A percentile compares a stretch with the other conserved stretches of the same genome.
phyloP scores from a whole-genome alignment of 1,140 invertebrate species.

The Arion vulgaris region DNA sequence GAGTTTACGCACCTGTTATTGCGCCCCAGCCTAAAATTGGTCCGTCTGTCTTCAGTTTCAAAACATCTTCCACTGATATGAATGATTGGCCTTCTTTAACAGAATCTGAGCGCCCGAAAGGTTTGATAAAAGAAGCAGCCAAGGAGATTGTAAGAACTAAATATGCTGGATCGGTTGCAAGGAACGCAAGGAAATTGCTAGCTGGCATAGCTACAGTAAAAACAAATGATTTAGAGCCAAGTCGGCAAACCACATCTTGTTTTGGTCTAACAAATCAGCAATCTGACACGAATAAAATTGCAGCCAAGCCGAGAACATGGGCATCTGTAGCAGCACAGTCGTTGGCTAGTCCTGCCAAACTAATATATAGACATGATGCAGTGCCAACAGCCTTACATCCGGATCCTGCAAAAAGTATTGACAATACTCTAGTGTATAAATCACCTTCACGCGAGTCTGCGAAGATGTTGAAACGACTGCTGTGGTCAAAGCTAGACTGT shows the following conservation, averaged over 20 bases:
- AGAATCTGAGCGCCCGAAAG: neutral
- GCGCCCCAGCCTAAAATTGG: no score
- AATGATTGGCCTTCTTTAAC: slow-evolving; percentile 14
- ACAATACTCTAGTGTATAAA: neutral
- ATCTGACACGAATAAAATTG: neutral
- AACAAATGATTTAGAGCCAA: neutral
- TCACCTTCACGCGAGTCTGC: neutral
- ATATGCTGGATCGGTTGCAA: neutral
- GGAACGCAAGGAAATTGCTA: neutral
- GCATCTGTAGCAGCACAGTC: slow-evolving; percentile 10
- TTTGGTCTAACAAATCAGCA: neutral
- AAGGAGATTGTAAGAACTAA: slow-evolving; percentile 11
- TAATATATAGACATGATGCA: neutral
- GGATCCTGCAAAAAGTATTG: neutral
- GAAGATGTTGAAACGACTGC: neutral
- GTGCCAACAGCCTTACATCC: neutral
- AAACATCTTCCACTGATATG: neutral
- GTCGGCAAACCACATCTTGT: neutral
- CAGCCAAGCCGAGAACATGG: neutral
- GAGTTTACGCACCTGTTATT: no score
- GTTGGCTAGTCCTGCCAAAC: neutral
- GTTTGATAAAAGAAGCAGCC: neutral
- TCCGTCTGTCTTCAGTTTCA: no score
- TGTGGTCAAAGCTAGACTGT: neutral
- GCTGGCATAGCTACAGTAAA: neutral